Evolutionary conservation across 2,113 vertebrate species (phyloP), one percentile per base, ranked within the genome.

Genomic region (Vanacampus margaritifer): DNA sequence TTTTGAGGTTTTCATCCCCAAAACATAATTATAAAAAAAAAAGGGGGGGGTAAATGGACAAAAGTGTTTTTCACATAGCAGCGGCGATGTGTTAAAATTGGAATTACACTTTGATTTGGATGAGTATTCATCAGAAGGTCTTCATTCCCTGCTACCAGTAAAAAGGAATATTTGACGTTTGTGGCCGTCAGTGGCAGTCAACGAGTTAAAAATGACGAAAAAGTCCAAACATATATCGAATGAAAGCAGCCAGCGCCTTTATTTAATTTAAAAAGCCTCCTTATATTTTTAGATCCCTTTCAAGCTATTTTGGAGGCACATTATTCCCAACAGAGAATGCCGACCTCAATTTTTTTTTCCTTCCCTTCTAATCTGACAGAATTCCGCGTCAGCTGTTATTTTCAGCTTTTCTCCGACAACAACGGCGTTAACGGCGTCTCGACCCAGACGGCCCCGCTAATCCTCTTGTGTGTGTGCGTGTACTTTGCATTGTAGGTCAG

Each of bases 371-470:
- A 43, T 62, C 23, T 14, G 12, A 24, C 37, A 16, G 60, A 43
- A 23, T 39, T 12, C 36, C 35, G 5, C 11, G 58, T 39, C 58
- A 61, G 58, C 37, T 62, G 60, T 43, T 62, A 43, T 62, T 62
- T 62, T 62, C 23, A 43, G 37, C 54, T 57, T 57, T 57, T 57
- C 54, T 32, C 26, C 54, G 16, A 62, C 39, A 24, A 26, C 60
- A 7, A 28, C 41, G 65, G 68, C 78, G 75, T 72, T 76, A 72
- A 68, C 76, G 79, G 71, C 84, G 79, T 79, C 48, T 53, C 23
- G 53, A 73, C 72, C 76, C 78, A 83, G 83, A 83, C 75, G n/a
- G 69, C 66, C 66, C 76, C 13, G 39, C 37, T 62, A 87, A 86
- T 87, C 84, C 82, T 73, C 72, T 79, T 43, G 37, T 43, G 14